phyloP scores from a whole-genome alignment of 2,797 vertebrate genomes.

The Sebastolobus altivelis region DNA sequence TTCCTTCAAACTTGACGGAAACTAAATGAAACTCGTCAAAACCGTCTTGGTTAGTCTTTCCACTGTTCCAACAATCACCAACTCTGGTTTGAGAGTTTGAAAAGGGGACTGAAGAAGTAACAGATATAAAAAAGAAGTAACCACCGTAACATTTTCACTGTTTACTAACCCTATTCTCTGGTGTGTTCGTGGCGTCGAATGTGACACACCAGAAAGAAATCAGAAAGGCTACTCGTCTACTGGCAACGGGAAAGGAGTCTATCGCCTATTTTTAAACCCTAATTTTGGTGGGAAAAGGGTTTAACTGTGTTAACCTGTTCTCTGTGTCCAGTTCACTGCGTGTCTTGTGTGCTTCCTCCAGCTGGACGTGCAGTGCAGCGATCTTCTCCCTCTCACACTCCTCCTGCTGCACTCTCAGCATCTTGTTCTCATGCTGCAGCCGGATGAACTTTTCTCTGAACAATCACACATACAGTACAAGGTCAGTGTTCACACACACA shows the following conservation, averaged over 20 bases:
- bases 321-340: slow-evolving; percentile 93
- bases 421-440: slow-evolving; percentile 98
- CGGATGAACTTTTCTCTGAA: slow-evolving; percentile 94
- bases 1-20: too few species aligned
- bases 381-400: slow-evolving; percentile 92
- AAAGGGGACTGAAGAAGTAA: not conserved
- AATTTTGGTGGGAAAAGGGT: not conserved
- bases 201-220: not conserved
- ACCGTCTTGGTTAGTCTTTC: not conserved
- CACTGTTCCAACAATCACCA: not conserved
- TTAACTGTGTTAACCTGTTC: slow-evolving; percentile 86
- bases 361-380: slow-evolving; percentile 87
- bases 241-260: not conserved
- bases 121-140: too few species aligned
- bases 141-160: too few species aligned
- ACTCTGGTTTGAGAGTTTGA: not conserved
- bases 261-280: not conserved
- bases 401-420: slow-evolving; percentile 94
- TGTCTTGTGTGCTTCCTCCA: slow-evolving; percentile 91
- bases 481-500: not conserved
- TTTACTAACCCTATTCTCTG: too few species aligned
- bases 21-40: not conserved
- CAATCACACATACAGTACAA: slow-evolving; percentile 11
- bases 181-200: too few species aligned
- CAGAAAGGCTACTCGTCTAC: not conserved